Conservation (phyloP, 1,140 invertebrate species). For the Solenopsis fugax region DNA sequence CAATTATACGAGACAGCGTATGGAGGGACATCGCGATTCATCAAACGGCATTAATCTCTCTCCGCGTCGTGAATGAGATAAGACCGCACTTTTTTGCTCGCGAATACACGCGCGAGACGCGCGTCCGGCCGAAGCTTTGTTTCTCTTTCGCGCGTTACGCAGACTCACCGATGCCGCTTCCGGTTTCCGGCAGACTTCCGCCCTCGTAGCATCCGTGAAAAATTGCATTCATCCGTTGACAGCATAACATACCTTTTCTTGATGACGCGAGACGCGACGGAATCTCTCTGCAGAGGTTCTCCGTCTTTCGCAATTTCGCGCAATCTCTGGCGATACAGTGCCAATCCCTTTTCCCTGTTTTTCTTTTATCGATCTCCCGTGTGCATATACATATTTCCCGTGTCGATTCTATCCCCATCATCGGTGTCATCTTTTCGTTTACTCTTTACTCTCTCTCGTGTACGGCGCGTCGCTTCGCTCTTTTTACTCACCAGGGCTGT, state of each 20-base stretch:
- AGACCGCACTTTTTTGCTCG: slow-evolving; percentile 40
- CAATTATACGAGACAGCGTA: slow-evolving; percentile 58
- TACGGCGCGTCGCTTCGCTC: slow-evolving; percentile 20
- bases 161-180: slow-evolving; percentile 72
- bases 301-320: slow-evolving; percentile 25
- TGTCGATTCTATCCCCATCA: slow-evolving; percentile 26
- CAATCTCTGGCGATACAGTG: slow-evolving; percentile 40
- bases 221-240: slow-evolving; percentile 75
- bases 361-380: slow-evolving; percentile 38
- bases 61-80: slow-evolving; percentile 53
- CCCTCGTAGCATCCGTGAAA: slow-evolving; percentile 75
- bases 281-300: slow-evolving; percentile 32
- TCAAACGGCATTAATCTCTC: slow-evolving; percentile 64
- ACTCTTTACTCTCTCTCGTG: slow-evolving; percentile 30
- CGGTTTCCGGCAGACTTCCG: slow-evolving; percentile 76
- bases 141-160: slow-evolving; percentile 61
- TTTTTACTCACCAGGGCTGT: background rate
- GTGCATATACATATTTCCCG: slow-evolving; percentile 21
- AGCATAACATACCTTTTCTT: slow-evolving; percentile 40
- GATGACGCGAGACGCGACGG: slow-evolving; percentile 69
- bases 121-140: slow-evolving; percentile 51
- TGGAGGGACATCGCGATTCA: slow-evolving; percentile 50
- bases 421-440: slow-evolving; percentile 44
- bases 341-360: slow-evolving; percentile 27
- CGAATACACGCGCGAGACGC: slow-evolving; percentile 35